These are phyloP conservation scores for Poeciliopsis retropinna DNA, from an alignment of 2,113 vertebrate genomes.

Conservation along the genomic window DNA sequence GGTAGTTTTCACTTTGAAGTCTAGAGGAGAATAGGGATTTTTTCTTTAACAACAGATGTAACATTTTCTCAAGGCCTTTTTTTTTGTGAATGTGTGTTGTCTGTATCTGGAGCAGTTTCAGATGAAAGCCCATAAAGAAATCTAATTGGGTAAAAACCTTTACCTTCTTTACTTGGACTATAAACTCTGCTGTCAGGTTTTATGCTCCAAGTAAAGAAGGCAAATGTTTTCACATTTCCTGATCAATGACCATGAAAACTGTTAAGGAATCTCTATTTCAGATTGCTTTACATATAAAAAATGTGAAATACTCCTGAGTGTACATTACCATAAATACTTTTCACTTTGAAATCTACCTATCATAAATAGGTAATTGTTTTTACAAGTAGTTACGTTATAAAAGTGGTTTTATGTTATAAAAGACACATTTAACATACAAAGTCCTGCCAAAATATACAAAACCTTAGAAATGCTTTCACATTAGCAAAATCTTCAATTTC, in stretches of 20 bases:
- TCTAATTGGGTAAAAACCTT: not conserved
- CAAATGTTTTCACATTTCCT: conserved; percentile 53
- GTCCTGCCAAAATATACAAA: too few species aligned
- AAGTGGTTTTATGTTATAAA: too few species aligned
- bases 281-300: conserved; percentile 36
- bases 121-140: conserved; percentile 51
- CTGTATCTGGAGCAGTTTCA: conserved; percentile 19
- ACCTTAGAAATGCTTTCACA: too few species aligned
- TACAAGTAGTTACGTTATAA: too few species aligned
- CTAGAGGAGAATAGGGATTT: not conserved
- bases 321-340: too few species aligned
- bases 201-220: conserved; percentile 29
- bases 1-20: conserved; percentile 12
- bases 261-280: conserved; percentile 42
- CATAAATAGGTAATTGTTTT: too few species aligned
- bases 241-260: conserved; percentile 14
- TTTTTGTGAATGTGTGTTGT: conserved; percentile 9
- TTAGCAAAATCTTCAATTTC: too few species aligned
- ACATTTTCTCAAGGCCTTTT: conserved; percentile 27
- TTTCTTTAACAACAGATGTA: conserved; percentile 20
- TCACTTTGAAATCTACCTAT: too few species aligned
- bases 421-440: too few species aligned
- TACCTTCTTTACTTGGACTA: too few species aligned
- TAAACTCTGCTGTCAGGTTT: conserved; percentile 23
- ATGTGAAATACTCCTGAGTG: not conserved